Conservation (phyloP, 2,888 invertebrate species). For the Flexamia atlantica region DNA sequence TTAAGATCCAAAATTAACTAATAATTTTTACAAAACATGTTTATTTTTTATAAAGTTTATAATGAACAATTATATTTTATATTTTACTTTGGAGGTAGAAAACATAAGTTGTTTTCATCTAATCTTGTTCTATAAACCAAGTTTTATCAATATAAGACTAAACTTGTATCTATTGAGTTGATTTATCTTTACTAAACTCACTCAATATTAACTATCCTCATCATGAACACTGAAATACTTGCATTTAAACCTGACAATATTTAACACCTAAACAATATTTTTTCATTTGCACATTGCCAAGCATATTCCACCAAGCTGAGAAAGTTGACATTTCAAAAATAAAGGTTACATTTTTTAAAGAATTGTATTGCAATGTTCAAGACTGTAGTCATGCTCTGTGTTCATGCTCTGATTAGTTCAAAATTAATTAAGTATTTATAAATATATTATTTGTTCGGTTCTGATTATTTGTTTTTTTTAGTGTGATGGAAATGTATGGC, state of each 20-base stretch:
- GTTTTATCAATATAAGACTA: neutral
- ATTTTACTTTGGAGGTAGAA: neutral
- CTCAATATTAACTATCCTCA: neutral
- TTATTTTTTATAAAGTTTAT: constrained; percentile 31
- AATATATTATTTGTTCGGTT: neutral
- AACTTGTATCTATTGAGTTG: neutral
- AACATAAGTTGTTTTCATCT: neutral
- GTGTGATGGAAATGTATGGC: constrained; percentile 12
- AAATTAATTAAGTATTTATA: neutral
- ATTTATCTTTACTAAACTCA: neutral
- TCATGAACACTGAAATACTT: constrained; percentile 5
- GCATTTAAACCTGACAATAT: constrained; percentile 33
- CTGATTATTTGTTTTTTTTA: neutral
- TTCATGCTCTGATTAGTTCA: neutral
- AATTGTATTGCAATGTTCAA: neutral
- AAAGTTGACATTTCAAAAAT: neutral
- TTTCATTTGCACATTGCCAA: neutral
- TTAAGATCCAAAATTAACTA: neutral
- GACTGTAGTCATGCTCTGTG: neutral
- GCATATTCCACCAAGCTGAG: neutral
- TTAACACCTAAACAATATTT: neutral
- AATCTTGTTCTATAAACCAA: neutral
- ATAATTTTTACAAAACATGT: neutral
- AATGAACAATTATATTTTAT: neutral
- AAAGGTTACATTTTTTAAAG: neutral